phyloP scores from a whole-genome alignment of 30 jellyfish, hydroid and myxozoan genomes.

The Hydra vulgaris region DNA sequence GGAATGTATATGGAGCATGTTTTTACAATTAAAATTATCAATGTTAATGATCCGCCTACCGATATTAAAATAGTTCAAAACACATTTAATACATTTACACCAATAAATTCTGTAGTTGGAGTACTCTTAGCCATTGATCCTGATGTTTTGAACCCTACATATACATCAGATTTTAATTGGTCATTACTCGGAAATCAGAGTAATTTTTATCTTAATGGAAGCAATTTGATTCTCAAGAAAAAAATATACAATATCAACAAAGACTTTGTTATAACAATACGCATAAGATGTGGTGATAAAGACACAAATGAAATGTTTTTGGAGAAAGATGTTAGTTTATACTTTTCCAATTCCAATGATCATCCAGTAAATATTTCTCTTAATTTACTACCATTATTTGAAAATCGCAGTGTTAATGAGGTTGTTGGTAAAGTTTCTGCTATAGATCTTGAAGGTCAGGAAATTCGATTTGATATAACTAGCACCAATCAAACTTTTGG shows the following conservation, averaged over 20 bases:
- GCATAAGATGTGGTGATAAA: constrained; percentile 65
- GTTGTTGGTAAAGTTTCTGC: constrained; percentile 39
- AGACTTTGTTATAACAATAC: constrained; percentile 29
- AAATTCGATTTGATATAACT: constrained; percentile 22
- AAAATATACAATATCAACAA: constrained; percentile 25
- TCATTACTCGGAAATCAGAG: constrained; percentile 38
- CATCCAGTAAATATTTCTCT: constrained; percentile 42
- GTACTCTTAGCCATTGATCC: constrained; percentile 60
- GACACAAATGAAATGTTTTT: constrained; percentile 12
- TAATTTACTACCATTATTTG: constrained; percentile 25
- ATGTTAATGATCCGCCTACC: constrained; percentile 78
- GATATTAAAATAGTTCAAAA: constrained; percentile 41
- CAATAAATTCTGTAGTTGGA: constrained; percentile 49
- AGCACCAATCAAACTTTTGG: constrained; percentile 36
- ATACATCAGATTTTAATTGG: constrained; percentile 64
- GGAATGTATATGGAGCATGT: constrained; percentile 54
- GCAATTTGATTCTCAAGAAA: constrained; percentile 36
- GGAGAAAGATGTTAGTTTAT: neutral
- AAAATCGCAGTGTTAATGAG: constrained; percentile 33
- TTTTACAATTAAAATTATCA: constrained; percentile 34
- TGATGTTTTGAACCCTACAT: constrained; percentile 52
- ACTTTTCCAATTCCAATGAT: constrained; percentile 30
- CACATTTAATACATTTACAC: constrained; percentile 43
- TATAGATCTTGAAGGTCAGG: constrained; percentile 37
- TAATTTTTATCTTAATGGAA: constrained; percentile 36